Percentiles rank a stretch among this genome's conserved stretches.
These are phyloP conservation scores for Cyanistes caeruleus DNA, from an alignment of 2,113 vertebrate species.

Conservation along the genomic window DNA sequence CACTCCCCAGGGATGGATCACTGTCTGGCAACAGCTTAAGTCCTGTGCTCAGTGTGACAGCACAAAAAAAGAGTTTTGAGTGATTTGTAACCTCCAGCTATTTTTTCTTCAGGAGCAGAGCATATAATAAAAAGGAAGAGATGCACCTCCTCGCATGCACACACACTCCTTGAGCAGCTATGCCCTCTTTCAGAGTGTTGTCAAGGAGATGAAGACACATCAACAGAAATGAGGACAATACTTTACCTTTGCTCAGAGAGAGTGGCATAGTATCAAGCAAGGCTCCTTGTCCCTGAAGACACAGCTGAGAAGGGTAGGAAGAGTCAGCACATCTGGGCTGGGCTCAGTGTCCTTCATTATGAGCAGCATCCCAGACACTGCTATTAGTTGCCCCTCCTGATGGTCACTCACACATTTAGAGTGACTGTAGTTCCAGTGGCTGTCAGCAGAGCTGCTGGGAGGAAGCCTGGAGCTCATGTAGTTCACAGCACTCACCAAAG, in stretches of 20 bases:
- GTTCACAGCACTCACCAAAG: accelerated
- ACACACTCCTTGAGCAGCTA: background rate
- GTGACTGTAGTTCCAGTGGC: accelerated
- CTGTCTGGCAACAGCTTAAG: background rate
- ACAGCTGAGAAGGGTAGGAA: background rate
- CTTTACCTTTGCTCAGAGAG: background rate
- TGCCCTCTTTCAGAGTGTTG: background rate
- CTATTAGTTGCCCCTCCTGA: accelerated
- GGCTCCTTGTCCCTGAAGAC: background rate
- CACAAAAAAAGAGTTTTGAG: background rate
- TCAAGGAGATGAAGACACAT: background rate
- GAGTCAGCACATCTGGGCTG: background rate
- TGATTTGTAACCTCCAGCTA: accelerated
- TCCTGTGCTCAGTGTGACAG: accelerated
- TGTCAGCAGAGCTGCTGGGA: background rate
- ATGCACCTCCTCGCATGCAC: background rate
- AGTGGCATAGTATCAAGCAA: accelerated
- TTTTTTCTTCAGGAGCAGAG: background rate
- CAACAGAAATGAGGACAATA: background rate
- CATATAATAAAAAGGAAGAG: background rate
- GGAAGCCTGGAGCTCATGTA: background rate
- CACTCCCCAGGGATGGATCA: background rate
- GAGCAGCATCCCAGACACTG: background rate
- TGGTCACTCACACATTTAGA: background rate
- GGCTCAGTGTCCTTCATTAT: accelerated